phyloP scores from a whole-genome alignment of 2,888 invertebrate genomes.

The Orgyia antiqua region DNA sequence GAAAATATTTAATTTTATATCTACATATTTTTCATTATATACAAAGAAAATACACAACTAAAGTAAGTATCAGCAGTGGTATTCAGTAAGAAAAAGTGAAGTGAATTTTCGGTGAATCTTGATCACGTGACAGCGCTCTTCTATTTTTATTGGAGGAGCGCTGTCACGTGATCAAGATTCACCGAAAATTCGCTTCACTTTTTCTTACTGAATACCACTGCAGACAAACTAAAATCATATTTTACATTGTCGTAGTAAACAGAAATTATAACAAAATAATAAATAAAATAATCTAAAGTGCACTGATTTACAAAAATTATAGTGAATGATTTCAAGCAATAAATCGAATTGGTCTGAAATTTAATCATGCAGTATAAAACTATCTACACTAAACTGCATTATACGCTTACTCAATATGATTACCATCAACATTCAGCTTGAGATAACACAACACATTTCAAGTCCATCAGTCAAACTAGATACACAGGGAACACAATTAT shows the following conservation, averaged over 20 bases:
- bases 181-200: no score
- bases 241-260: conserved; percentile 1
- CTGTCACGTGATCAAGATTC: no score
- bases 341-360: conserved; percentile 6
- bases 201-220: no score
- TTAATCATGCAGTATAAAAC: conserved; percentile 17
- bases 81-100: no score
- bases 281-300: conserved; percentile 5
- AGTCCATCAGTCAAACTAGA: conserved; percentile 9
- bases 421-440: conserved; percentile 6
- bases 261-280: conserved; percentile 10
- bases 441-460: conserved; percentile 8
- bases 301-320: conserved; percentile 15
- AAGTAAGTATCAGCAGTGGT: conserved; percentile 23
- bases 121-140: no score
- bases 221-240: no score
- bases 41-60: conserved; percentile 25
- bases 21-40: conserved; percentile 27
- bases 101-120: no score
- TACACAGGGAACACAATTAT: conserved; percentile 14
- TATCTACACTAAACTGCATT: conserved; percentile 1
- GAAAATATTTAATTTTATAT: conserved; percentile 25
- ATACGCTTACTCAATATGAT: not conserved
- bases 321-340: conserved; percentile 9
- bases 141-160: no score